A percentile compares a stretch with the other conserved stretches of the same genome.
Conservation (phyloP, 2,888 invertebrate species). For the Diarsia brunnea region DNA sequence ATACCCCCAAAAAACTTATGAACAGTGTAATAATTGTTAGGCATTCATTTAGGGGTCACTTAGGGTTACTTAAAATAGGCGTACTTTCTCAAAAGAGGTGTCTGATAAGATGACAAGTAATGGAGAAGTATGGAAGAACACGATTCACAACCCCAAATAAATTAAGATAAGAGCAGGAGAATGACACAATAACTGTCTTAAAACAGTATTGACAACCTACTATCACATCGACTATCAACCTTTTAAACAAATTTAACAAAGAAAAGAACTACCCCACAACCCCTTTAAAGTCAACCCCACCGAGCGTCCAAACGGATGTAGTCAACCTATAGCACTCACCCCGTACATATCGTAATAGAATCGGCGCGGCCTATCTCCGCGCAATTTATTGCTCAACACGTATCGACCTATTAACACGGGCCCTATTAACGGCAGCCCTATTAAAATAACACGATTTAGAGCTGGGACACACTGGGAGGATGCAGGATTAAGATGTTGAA, state of each 20-base stretch:
- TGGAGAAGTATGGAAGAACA: no score
- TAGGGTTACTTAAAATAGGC: no score
- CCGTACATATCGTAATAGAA: conserved; percentile 71
- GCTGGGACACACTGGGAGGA: conserved; percentile 56
- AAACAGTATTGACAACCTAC: neutral
- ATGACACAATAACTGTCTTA: neutral
- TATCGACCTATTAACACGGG: conserved; percentile 69
- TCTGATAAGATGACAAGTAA: no score
- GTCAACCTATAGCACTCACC: conserved; percentile 45
- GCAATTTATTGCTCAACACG: conserved; percentile 67
- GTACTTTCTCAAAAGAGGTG: no score
- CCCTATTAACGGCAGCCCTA: conserved; percentile 66
- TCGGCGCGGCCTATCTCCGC: conserved; percentile 65
- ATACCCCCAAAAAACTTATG: no score
- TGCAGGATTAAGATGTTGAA: neutral
- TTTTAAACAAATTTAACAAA: no score
- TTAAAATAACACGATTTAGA: conserved; percentile 67
- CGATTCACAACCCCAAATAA: no score
- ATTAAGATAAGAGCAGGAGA: neutral
- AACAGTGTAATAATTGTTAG: no score
- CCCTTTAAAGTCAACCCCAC: neutral
- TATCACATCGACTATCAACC: no score
- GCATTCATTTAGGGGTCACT: no score
- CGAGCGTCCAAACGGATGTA: conserved; percentile 11
- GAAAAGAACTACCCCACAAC: neutral